phyloP scores from a whole-genome alignment of 2,888 invertebrate species.

The Lasioglossum morio region DNA sequence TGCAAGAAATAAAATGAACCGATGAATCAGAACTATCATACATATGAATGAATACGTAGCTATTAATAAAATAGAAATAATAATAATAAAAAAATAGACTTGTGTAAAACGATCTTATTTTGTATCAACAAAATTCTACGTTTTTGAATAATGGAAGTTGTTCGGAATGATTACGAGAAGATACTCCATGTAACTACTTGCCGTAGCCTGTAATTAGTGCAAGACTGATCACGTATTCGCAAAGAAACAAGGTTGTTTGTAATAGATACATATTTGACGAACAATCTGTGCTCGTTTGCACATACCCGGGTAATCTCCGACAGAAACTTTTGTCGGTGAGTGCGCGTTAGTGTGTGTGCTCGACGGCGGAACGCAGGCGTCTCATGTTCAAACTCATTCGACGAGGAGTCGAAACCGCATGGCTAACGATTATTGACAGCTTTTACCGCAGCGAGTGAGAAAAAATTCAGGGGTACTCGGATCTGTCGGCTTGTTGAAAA shows the following conservation, averaged over 20 bases:
- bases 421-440: slow-evolving; percentile 67
- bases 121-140: background rate
- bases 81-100: too few relatives aligned
- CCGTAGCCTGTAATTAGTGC: background rate
- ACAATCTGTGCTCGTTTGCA: background rate
- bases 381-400: slow-evolving; percentile 67
- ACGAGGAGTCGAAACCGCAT: slow-evolving; percentile 65
- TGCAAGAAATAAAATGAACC: too few relatives aligned
- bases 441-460: slow-evolving; percentile 58
- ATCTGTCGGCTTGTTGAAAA: background rate
- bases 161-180: background rate
- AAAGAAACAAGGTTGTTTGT: background rate
- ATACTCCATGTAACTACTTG: background rate
- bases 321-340: background rate
- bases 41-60: too few relatives aligned
- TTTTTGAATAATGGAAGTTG: background rate
- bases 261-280: slow-evolving; percentile 1
- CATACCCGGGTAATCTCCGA: background rate
- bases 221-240: background rate
- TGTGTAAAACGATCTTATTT: too few relatives aligned
- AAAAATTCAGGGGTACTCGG: slow-evolving; percentile 14
- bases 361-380: slow-evolving; percentile 42
- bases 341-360: background rate
- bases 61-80: too few relatives aligned
- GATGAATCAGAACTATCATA: too few relatives aligned